Evolutionary conservation across 2,888 invertebrate species (phyloP).

Genomic region (Ditylenchus weischeri): DNA sequence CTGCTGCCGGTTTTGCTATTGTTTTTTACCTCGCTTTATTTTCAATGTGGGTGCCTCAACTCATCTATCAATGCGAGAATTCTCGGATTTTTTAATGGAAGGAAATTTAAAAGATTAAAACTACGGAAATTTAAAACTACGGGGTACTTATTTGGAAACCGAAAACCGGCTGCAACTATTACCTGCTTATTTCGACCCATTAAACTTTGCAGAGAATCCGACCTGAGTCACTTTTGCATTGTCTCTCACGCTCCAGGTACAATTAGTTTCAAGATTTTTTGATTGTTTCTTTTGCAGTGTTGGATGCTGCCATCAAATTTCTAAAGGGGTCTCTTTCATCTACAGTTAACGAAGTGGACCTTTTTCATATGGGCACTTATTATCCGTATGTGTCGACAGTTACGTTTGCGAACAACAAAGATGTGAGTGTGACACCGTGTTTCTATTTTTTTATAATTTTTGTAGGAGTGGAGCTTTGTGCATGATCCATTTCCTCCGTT

Average conservation of each 20-base stretch:
- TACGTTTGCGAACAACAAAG: constrained; percentile 7
- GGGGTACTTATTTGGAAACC: too few relatives aligned
- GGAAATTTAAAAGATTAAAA: too few relatives aligned
- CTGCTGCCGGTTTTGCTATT: neutral
- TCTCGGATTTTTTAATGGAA: neutral
- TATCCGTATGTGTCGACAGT: constrained; percentile 12
- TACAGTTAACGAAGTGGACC: constrained; percentile 9
- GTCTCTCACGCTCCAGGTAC: constrained; percentile 14
- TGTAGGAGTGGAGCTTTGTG: constrained; percentile 16
- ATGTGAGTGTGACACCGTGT: neutral
- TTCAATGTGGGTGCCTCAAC: too few relatives aligned
- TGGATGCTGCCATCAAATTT: constrained; percentile 18
- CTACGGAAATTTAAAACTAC: too few relatives aligned
- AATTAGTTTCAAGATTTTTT: too few relatives aligned
- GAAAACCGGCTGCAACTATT: too few relatives aligned
- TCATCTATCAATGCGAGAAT: neutral
- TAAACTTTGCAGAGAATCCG: neutral
- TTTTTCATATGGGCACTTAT: constrained; percentile 18
- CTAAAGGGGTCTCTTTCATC: constrained; percentile 6
- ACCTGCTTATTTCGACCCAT: too few relatives aligned
- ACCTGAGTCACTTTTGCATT: constrained; percentile 10
- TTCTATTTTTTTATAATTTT: neutral
- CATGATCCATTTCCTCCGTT: constrained; percentile 15
- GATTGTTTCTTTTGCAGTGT: too few relatives aligned
- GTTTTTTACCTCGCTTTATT: too few relatives aligned